Evolutionary conservation across 2,797 vertebrate species (phyloP).

Genomic region (Tapirus indicus): DNA sequence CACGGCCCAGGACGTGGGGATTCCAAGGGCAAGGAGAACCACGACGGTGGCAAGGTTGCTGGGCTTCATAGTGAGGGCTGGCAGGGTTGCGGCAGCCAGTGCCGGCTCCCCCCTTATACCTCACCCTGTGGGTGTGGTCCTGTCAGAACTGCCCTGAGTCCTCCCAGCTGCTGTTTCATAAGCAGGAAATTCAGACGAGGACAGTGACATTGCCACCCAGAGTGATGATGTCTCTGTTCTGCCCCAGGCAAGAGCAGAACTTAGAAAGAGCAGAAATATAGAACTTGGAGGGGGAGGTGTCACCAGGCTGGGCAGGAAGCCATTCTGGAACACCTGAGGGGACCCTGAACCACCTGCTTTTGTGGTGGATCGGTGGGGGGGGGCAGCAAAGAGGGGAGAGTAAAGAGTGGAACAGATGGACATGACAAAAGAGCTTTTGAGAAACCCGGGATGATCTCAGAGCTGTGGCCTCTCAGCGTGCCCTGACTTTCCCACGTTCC

Average conservation of each 20-base stretch:
- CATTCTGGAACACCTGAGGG: background rate
- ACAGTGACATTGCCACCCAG: background rate
- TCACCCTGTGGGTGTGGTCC: background rate
- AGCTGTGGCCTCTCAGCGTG: background rate
- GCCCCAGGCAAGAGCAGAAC: background rate
- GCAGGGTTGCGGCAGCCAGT: fast-evolving
- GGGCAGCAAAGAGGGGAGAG: background rate
- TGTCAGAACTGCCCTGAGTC: fast-evolving
- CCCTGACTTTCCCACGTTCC: background rate
- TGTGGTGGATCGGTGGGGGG: fast-evolving
- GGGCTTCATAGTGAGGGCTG: slow-evolving; percentile 39
- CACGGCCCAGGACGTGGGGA: background rate
- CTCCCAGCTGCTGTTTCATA: background rate
- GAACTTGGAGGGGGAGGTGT: background rate
- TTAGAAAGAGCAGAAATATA: too few species aligned
- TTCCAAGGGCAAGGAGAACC: background rate
- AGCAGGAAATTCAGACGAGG: background rate
- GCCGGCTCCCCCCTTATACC: background rate
- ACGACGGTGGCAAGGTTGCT: background rate
- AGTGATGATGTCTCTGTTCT: background rate
- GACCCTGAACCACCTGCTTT: background rate
- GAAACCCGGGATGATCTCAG: too few species aligned
- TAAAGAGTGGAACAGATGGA: background rate
- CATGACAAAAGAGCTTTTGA: background rate
- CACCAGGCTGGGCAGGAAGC: background rate